Base-by-base conservation (phyloP, 2,888 invertebrate species). In the Quadriops clusia region DNA sequence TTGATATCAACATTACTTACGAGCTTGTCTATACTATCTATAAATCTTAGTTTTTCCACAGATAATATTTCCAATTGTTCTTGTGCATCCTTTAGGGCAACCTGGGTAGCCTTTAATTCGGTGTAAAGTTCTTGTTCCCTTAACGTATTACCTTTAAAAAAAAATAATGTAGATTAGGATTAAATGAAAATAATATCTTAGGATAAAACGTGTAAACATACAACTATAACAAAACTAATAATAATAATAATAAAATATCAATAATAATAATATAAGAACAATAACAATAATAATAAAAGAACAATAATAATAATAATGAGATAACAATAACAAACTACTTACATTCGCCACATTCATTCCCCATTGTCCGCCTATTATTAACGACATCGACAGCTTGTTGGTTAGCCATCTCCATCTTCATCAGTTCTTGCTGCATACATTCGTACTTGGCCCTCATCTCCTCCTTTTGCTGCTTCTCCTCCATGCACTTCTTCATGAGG, bases 51-150 rank as follows among this genome's bases (percentile, higher is more conserved):
- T 27, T 50, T 51, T 32, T 55, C 53, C 14, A 48, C 43, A 21
- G 53, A 47, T 16, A 48, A 39, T 4, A 34, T 40, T 17, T 45
- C 45, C 11, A 56, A 39, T 36, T 50, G 47, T 23, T 58, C 53
- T 37, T 53, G 50, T 6, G 46, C 45, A 4, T 51, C 47, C 33
- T 47, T 50, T 8, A 56, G 37, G 4, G 49, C 43, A 2, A 49
- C 47, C 18, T 49, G 44, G 9, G 49, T 49, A 3, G 51, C 46
- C 15, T 51, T 36, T 10, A 49, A 31, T 37, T 56, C 52, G 1
- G 49, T 46, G 28, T 52, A 48, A 16, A 53, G 37, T 32, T 55
- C 47, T 5, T 47, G 46, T 41, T 54, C 53, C 2, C 40, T 36
- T 28, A 50, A 45, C 3, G 44, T 42, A 8, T 24, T 26, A 9